Conservation (phyloP, 2,888 invertebrate genomes). For the Heteromyza rotundicornis region DNA sequence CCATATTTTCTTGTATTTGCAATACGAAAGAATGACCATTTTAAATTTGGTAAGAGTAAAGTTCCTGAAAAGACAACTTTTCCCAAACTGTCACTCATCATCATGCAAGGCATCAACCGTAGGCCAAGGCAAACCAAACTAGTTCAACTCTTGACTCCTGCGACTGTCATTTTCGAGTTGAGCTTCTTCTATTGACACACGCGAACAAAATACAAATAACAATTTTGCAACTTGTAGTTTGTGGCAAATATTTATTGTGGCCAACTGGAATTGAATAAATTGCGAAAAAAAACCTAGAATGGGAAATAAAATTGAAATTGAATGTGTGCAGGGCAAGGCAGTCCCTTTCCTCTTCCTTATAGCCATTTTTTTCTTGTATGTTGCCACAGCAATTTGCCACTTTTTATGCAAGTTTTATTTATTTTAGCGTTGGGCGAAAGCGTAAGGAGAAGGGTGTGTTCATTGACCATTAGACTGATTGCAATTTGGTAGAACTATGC, state of each 20-base stretch:
- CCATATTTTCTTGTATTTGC: too few species aligned
- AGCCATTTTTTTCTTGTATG: too few species aligned
- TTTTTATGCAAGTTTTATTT: constrained; percentile 13
- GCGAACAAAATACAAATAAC: background rate
- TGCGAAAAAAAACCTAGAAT: background rate
- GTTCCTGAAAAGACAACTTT: too few species aligned
- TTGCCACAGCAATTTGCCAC: background rate
- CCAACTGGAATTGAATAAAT: background rate
- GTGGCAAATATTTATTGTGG: background rate
- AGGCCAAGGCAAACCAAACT: too few species aligned
- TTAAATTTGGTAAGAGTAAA: too few species aligned
- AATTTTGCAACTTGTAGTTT: background rate
- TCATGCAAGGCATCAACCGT: too few species aligned
- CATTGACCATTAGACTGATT: constrained; percentile 8
- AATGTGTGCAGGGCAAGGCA: background rate
- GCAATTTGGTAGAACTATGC: background rate
- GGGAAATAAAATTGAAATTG: background rate
- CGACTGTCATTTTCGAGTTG: too few species aligned
- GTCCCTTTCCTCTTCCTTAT: too few species aligned
- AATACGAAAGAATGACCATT: too few species aligned
- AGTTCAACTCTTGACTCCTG: too few species aligned
- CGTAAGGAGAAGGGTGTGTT: background rate
- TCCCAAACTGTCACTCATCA: too few species aligned
- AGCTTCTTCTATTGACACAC: background rate
- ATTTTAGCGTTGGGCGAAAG: background rate